These are phyloP conservation scores for Tapera naevia DNA, from an alignment of 2,797 vertebrate species.

Conservation along the genomic window DNA sequence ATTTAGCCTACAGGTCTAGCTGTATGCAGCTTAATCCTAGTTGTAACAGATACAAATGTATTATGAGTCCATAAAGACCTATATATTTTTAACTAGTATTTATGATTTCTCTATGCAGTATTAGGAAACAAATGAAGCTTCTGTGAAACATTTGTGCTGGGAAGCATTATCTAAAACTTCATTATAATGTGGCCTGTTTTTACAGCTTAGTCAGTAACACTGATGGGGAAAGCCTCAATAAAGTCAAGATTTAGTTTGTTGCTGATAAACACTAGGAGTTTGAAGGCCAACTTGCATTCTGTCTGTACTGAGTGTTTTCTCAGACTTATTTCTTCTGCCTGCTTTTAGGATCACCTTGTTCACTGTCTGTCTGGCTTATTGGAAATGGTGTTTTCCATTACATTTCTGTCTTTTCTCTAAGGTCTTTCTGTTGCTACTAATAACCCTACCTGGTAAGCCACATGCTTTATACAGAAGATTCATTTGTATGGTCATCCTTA, in stretches of 20 bases:
- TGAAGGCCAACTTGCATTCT: neutral
- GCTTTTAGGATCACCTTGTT: neutral
- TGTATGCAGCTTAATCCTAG: neutral
- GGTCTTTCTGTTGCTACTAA: neutral
- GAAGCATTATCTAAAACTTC: constrained; percentile 6
- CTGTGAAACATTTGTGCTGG: constrained; percentile 6
- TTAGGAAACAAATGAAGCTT: constrained; percentile 29
- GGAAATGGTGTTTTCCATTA: neutral
- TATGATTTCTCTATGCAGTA: constrained; percentile 14
- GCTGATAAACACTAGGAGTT: neutral
- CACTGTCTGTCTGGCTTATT: neutral
- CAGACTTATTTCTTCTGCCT: neutral
- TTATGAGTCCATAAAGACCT: constrained; percentile 24
- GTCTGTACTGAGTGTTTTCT: neutral
- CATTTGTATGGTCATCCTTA: fast-evolving
- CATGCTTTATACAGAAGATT: neutral
- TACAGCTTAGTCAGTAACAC: neutral
- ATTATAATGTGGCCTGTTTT: constrained; percentile 2
- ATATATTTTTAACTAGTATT: constrained; percentile 13
- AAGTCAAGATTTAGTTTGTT: neutral
- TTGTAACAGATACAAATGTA: constrained; percentile 14
- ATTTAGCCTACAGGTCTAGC: constrained; percentile 26
- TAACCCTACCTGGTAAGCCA: neutral
- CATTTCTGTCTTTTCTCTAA: neutral
- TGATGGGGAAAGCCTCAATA: neutral